phyloP scores from a whole-genome alignment of 1,140 invertebrate genomes.

The Procambarus clarkii region DNA sequence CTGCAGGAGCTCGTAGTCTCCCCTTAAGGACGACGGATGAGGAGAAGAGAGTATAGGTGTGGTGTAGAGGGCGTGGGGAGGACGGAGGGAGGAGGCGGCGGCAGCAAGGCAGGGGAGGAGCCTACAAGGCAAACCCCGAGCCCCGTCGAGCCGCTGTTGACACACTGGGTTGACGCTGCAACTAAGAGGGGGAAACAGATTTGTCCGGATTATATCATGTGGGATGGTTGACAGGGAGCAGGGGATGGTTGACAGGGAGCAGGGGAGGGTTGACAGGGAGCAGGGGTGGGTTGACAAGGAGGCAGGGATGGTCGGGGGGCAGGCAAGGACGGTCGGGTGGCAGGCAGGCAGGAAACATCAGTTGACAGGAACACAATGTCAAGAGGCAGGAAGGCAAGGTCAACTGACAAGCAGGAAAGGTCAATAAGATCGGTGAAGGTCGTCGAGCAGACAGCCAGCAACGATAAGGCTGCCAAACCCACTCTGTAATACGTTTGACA shows the following conservation, averaged over 20 bases:
- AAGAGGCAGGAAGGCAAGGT: background rate
- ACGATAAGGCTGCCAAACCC: background rate
- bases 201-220: background rate
- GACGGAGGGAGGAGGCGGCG: background rate
- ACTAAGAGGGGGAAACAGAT: constrained; percentile 13
- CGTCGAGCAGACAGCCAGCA: background rate
- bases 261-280: background rate
- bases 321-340: background rate
- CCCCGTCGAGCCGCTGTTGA: background rate
- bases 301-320: background rate
- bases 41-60: background rate
- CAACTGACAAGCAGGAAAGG: background rate
- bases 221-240: background rate
- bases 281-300: too few relatives aligned
- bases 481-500: too few relatives aligned
- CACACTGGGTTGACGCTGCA: background rate
- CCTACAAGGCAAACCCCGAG: too few relatives aligned
- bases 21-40: too few relatives aligned
- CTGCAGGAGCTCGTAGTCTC: too few relatives aligned
- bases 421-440: background rate
- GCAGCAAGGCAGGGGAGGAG: background rate
- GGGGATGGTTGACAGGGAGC: background rate
- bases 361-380: too few relatives aligned
- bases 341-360: too few relatives aligned
- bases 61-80: background rate